Conservation (phyloP, 2,113 vertebrate species). For the Oreotragus oreotragus region DNA sequence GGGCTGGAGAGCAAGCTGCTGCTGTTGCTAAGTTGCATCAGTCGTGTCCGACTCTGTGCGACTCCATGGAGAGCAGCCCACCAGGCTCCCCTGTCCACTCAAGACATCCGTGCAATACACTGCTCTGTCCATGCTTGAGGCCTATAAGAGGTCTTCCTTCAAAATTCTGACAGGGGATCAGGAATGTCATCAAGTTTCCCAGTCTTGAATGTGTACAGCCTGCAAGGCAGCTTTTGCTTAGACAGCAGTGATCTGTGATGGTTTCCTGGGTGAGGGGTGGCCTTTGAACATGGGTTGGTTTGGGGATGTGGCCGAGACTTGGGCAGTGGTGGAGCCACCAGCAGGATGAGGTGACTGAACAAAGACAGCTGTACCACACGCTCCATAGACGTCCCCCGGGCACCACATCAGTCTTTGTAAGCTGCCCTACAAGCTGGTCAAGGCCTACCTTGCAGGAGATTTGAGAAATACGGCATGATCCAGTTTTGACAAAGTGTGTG, state of each 20-base stretch:
- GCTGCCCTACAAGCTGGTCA: not conserved
- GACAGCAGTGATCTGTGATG: not conserved
- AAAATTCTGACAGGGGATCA: slow-evolving; percentile 54
- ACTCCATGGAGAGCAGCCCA: not conserved
- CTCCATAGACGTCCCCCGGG: rapidly evolving
- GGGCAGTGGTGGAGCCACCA: not conserved
- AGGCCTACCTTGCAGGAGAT: no score
- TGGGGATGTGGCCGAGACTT: not conserved
- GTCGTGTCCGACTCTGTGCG: not conserved
- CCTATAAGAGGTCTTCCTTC: slow-evolving; percentile 39
- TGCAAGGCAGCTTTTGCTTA: not conserved
- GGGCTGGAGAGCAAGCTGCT: slow-evolving; percentile 22
- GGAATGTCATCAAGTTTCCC: not conserved
- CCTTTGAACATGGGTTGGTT: not conserved
- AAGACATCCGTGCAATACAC: slow-evolving; percentile 49
- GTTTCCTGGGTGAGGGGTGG: not conserved
- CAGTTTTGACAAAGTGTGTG: not conserved
- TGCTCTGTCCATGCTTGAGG: slow-evolving; percentile 18
- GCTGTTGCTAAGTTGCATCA: not conserved
- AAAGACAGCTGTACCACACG: not conserved
- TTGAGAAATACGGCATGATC: not conserved
- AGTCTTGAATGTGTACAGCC: not conserved
- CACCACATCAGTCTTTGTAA: not conserved
- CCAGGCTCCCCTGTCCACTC: not conserved
- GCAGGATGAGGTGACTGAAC: not conserved